These are phyloP conservation scores for Puffinus mauretanicus DNA, from an alignment of 2,113 vertebrate genomes.

Conservation along the genomic window DNA sequence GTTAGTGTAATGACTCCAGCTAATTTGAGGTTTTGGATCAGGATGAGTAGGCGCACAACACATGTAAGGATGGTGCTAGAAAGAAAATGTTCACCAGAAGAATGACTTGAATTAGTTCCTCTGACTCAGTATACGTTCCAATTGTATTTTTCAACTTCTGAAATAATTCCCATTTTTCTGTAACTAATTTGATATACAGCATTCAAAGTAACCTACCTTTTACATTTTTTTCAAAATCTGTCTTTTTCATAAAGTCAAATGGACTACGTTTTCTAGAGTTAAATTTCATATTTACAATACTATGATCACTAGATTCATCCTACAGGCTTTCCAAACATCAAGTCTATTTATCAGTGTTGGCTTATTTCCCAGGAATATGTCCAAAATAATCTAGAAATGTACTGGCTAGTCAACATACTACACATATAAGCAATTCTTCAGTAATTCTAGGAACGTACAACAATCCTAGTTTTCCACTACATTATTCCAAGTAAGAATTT, in stretches of 20 bases:
- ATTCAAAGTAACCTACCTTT: neutral
- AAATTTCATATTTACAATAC: neutral
- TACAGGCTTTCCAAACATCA: constrained; percentile 21
- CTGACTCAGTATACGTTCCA: neutral
- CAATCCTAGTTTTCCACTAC: neutral
- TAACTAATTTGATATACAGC: neutral
- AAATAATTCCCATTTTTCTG: neutral
- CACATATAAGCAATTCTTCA: neutral
- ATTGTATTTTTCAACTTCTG: neutral
- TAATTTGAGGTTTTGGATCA: neutral
- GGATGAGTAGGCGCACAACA: neutral
- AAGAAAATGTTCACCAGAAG: neutral
- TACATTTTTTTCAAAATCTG: neutral
- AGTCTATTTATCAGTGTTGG: constrained; percentile 25
- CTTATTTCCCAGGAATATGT: constrained; percentile 36
- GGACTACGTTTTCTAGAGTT: neutral
- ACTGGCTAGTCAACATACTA: neutral
- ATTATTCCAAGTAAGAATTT: neutral
- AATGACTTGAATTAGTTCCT: neutral
- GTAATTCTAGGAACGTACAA: neutral
- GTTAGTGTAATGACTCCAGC: neutral
- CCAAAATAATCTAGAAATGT: constrained; percentile 22
- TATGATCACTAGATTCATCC: neutral
- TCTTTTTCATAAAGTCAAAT: neutral
- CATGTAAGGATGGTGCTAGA: neutral